Evolutionary conservation across 1,140 invertebrate species (phyloP).

Genomic region (Dinoponera quadriceps): DNA sequence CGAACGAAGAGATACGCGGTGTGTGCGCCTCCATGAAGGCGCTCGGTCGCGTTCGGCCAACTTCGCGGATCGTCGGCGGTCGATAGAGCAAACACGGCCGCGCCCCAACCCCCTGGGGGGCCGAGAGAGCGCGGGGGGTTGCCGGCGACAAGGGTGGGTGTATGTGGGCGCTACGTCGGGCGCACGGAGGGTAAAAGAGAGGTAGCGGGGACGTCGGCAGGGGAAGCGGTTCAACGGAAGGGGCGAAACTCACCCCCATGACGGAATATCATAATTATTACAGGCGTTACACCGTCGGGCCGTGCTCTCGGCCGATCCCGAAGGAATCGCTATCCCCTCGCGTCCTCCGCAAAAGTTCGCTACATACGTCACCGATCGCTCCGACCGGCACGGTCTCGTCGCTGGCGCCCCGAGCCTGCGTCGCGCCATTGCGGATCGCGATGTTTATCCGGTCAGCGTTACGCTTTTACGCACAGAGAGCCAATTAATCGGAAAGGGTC

Average conservation of each 20-base stretch:
- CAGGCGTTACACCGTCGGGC: constrained; percentile 72
- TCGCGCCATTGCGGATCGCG: background rate
- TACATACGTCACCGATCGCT: background rate
- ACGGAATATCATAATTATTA: constrained; percentile 83
- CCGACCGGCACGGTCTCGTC: background rate
- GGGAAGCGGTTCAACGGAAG: constrained; percentile 45
- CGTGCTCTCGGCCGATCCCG: constrained; percentile 60
- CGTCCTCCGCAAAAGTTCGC: constrained; percentile 28
- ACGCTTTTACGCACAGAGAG: background rate
- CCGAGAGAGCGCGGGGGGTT: constrained; percentile 49
- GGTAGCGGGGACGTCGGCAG: constrained; percentile 23
- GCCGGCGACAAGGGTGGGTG: constrained; percentile 46
- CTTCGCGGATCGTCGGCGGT: constrained; percentile 84
- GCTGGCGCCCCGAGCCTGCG: background rate
- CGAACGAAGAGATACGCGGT: constrained; percentile 71
- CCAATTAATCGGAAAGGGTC: background rate
- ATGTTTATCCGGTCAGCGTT: background rate
- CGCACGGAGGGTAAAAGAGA: constrained; percentile 26
- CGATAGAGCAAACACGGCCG: constrained; percentile 86
- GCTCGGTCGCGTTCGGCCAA: constrained; percentile 80
- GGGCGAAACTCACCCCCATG: constrained; percentile 68
- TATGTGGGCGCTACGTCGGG: constrained; percentile 60
- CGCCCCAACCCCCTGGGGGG: constrained; percentile 84
- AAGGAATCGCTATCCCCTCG: constrained; percentile 51
- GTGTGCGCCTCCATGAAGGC: constrained; percentile 72